These are phyloP conservation scores for Calameuta idolon DNA, from an alignment of 2,888 invertebrate genomes.

Conservation along the genomic window DNA sequence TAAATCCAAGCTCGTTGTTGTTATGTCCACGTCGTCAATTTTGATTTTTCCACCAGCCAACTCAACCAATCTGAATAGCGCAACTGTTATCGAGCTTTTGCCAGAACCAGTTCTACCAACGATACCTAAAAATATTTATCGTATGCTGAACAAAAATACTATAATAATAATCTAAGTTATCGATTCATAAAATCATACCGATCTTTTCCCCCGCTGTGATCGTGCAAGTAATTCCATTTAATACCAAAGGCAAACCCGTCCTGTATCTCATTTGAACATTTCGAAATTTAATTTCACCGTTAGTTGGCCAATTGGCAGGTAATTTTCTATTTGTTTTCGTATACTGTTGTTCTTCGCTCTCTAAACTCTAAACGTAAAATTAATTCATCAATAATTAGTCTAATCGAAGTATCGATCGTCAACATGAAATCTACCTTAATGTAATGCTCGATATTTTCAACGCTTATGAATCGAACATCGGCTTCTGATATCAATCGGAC, in stretches of 20 bases:
- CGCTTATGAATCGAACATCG: constrained; percentile 68
- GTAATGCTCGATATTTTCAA: constrained; percentile 66
- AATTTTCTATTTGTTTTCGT: constrained; percentile 37
- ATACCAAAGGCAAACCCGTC: constrained; percentile 65
- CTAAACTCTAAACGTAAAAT: constrained; percentile 40
- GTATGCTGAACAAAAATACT: neutral
- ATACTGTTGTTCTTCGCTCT: constrained; percentile 38
- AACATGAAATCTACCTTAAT: constrained; percentile 48
- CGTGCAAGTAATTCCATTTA: constrained; percentile 70
- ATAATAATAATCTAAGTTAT: neutral
- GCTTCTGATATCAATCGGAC: constrained; percentile 68
- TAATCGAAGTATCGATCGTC: neutral
- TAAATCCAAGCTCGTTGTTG: constrained; percentile 55
- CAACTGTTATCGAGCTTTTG: constrained; percentile 72
- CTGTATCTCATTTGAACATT: constrained; percentile 69
- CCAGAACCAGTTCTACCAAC: constrained; percentile 69
- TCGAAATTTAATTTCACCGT: constrained; percentile 69
- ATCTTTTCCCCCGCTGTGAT: constrained; percentile 72
- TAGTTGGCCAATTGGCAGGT: constrained; percentile 68
- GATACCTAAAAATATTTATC: constrained; percentile 57
- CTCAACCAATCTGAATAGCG: constrained; percentile 73
- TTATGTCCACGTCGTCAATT: constrained; percentile 70
- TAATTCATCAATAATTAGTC: neutral
- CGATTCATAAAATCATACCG: constrained; percentile 63
- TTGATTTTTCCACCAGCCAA: constrained; percentile 68